A percentile compares a stretch with the other conserved stretches of the same genome.
These are phyloP conservation scores for Eledona agricola DNA, from an alignment of 2,888 invertebrate genomes.

Conservation along the genomic window DNA sequence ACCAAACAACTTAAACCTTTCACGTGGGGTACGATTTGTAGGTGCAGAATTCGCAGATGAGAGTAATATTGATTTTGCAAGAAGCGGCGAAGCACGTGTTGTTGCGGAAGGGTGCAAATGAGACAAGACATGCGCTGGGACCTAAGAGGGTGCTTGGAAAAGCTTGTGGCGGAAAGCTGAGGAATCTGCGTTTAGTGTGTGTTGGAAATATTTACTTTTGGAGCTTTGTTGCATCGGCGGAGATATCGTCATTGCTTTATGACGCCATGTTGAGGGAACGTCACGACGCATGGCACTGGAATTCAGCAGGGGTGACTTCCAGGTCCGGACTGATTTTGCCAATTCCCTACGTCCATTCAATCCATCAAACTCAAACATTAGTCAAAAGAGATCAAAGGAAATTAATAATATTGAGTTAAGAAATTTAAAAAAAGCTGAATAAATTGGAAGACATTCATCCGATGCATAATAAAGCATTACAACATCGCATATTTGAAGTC, in stretches of 20 bases:
- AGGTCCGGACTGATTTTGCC: constrained; percentile 16
- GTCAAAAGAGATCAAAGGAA: too few relatives aligned
- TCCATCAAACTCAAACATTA: too few relatives aligned
- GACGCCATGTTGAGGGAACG: constrained; percentile 35
- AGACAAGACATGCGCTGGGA: constrained; percentile 3
- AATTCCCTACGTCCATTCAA: too few relatives aligned
- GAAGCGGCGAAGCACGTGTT: constrained; percentile 32
- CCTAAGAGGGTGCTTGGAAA: constrained; percentile 8
- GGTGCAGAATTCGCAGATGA: constrained; percentile 16
- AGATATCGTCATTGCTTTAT: constrained; percentile 35
- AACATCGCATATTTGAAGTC: too few relatives aligned
- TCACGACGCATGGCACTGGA: constrained; percentile 23
- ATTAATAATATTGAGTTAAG: too few relatives aligned
- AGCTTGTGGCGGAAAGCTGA: constrained; percentile 2
- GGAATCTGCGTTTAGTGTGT: constrained; percentile 3
- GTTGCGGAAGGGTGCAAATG: constrained; percentile 6
- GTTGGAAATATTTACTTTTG: constrained; percentile 31
- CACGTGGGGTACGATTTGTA: too few relatives aligned
- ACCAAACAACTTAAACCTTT: too few relatives aligned
- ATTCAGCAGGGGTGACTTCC: constrained; percentile 9
- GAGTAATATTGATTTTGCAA: constrained; percentile 25
- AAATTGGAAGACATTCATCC: too few relatives aligned
- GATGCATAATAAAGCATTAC: too few relatives aligned
- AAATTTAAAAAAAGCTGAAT: too few relatives aligned
- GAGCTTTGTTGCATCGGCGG: constrained; percentile 30